Evolutionary conservation across 2,797 vertebrate species (phyloP), one percentile per base, ranked within the genome.

Genomic region (Paramormyrops hopkinsi): DNA sequence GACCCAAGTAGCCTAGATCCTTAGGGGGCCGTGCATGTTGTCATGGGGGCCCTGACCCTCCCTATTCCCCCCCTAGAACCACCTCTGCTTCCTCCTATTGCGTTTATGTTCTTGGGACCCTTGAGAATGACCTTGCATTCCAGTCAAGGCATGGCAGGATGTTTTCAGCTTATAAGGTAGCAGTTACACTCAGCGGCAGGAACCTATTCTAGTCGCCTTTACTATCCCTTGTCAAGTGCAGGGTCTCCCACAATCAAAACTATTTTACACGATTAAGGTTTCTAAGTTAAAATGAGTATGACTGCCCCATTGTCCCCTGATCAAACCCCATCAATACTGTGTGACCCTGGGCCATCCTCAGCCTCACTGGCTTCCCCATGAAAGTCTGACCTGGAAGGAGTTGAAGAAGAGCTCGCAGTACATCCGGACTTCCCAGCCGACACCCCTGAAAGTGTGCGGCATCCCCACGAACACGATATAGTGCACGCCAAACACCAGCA

Each of bases 321-420:
- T 29, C 62, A 69, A 79, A 44, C 73, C 17, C 73, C 37, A 7
- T 79, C 2, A 19, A 3, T 41, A 44, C 17, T 44, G 37, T 73
- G 65, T 73, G 17, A 44, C 37, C 73, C 6, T n/a, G 73, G 17
- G 17, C 29, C 12, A 33, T 73, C 12, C 25, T 73, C 65, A 44
- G 37, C 37, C 7, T 79, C 14, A n/a, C 6, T 2, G 5, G 33
- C 73, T 44, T 41, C 73, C 73, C 33, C 73, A 44, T 44, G 37
- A 79, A 44, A 41, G 6, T 17, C 46, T 56, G 3, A 33, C 97
- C 97, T 98, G 97, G 91, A 98, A 98, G 0, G 97, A 98, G 91
- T 98, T 98, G 94, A 98, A 97, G 94, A 98, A 98, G n/a, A 98
- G 96, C 90, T 98, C 97, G 62, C 94, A 98, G 94, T 98, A 97